These are phyloP conservation scores for Agrilus cyanescens DNA, from an alignment of 2,888 invertebrate genomes.

Conservation along the genomic window DNA sequence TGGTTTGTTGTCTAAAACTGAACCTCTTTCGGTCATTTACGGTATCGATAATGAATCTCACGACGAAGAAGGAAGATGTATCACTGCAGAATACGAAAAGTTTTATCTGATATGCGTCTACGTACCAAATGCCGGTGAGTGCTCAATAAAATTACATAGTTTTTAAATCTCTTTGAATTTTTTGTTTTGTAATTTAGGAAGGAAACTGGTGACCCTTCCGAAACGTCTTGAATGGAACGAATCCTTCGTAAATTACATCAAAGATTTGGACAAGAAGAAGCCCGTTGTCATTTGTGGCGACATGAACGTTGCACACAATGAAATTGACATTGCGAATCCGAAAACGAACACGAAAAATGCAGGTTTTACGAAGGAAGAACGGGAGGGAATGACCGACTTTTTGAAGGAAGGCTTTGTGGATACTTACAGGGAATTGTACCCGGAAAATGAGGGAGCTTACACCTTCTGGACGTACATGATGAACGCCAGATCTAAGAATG, in stretches of 20 bases:
- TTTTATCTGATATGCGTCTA: constrained; percentile 85
- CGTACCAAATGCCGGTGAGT: constrained; percentile 73
- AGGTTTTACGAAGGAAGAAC: constrained; percentile 91
- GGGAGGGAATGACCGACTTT: constrained; percentile 80
- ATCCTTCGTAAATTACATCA: constrained; percentile 65
- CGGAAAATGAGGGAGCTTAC: constrained; percentile 69
- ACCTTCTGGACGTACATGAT: constrained; percentile 94
- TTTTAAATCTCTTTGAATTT: not conserved
- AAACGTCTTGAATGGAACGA: constrained; percentile 87
- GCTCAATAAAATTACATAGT: too few species aligned
- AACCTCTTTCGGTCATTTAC: constrained; percentile 72
- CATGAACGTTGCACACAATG: constrained; percentile 92
- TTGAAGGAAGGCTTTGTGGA: constrained; percentile 76
- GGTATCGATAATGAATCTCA: constrained; percentile 64
- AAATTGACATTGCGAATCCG: constrained; percentile 93
- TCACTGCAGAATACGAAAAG: constrained; percentile 86
- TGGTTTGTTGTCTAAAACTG: constrained; percentile 69
- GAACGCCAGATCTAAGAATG: constrained; percentile 76
- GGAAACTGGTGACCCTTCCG: constrained; percentile 73
- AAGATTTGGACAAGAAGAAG: constrained; percentile 72
- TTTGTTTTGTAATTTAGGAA: constrained; percentile 39
- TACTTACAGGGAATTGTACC: constrained; percentile 76
- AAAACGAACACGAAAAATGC: constrained; percentile 86
- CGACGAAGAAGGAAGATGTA: constrained; percentile 71
- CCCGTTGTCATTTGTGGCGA: constrained; percentile 94